Percentiles rank a stretch among this genome's conserved stretches.
Evolutionary conservation across 2,888 invertebrate species (phyloP).

Genomic region (Diadegma fenestrale): DNA sequence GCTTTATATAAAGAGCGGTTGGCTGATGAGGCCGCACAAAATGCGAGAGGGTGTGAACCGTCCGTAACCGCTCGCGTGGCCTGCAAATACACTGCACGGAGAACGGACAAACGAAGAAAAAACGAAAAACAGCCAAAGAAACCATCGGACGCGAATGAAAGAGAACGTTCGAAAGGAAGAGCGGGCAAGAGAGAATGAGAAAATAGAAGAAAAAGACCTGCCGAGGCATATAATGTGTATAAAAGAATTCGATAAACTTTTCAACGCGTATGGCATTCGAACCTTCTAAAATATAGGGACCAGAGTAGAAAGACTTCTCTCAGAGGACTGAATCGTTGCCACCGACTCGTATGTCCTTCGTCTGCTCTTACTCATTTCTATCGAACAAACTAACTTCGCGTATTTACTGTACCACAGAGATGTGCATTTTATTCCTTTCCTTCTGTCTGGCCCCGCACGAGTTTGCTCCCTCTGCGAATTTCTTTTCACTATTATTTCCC

Average conservation of each 20-base stretch:
- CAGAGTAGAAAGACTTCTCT: constrained; percentile 31
- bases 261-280: constrained; percentile 47
- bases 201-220: constrained; percentile 53
- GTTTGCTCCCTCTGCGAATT: constrained; percentile 47
- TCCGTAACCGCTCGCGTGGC: constrained; percentile 47
- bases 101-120: constrained; percentile 40
- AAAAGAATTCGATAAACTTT: constrained; percentile 65
- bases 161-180: constrained; percentile 55
- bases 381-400: constrained; percentile 47
- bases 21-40: constrained; percentile 53
- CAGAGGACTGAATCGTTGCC: constrained; percentile 17
- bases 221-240: constrained; percentile 48
- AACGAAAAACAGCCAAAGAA: constrained; percentile 41
- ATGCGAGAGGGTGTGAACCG: constrained; percentile 49
- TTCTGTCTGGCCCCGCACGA: constrained; percentile 25
- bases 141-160: constrained; percentile 55
- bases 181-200: constrained; percentile 3
- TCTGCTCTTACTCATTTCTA: constrained; percentile 57
- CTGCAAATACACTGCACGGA: constrained; percentile 61
- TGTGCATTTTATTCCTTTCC: constrained; percentile 34
- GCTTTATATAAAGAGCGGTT: constrained; percentile 62
- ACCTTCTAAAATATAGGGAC: constrained; percentile 53
- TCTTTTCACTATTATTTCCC: constrained; percentile 20
- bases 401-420: constrained; percentile 26
- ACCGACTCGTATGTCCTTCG: constrained; percentile 45